Percentiles rank a stretch among this genome's conserved stretches.
Conservation (phyloP, 2,888 invertebrate species). For the Trichopoda pennipes region DNA sequence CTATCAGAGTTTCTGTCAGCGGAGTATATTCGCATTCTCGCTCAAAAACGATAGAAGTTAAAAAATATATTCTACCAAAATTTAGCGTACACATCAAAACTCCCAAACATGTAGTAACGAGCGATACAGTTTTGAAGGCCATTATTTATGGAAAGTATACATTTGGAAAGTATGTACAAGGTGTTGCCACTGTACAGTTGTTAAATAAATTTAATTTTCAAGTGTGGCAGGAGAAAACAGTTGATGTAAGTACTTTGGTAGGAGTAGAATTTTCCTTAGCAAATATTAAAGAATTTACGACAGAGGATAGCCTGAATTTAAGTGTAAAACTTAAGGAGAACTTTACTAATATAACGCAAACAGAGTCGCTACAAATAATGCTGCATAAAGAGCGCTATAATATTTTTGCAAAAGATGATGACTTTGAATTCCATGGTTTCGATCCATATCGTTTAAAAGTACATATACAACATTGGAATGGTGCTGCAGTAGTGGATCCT, state of each 20-base stretch:
- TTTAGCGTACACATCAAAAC: conserved; percentile 65
- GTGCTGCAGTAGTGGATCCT: conserved; percentile 10
- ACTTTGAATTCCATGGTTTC: conserved; percentile 8
- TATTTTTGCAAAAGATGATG: conserved; percentile 9
- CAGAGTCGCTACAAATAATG: neutral
- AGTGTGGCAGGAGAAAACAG: neutral
- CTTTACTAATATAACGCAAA: conserved; percentile 7
- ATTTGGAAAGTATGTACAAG: conserved; percentile 45
- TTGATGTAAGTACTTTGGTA: neutral
- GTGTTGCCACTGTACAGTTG: conserved; percentile 6
- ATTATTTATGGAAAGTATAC: conserved; percentile 44
- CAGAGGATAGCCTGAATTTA: neutral
- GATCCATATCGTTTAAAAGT: conserved; percentile 20
- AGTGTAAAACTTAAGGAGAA: conserved; percentile 21
- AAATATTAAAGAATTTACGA: neutral
- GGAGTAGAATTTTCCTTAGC: neutral
- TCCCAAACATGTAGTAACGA: conserved; percentile 6
- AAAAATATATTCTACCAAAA: conserved; percentile 70
- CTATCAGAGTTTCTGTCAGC: conserved; percentile 84
- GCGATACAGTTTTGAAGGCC: conserved; percentile 8
- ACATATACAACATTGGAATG: conserved; percentile 20
- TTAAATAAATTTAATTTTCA: neutral
- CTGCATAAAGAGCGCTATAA: conserved; percentile 10
- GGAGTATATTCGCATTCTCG: conserved; percentile 35
- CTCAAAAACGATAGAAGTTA: conserved; percentile 69